Evolutionary conservation across 1,140 invertebrate genomes (phyloP).

Genomic region (Procambarus virginalis): DNA sequence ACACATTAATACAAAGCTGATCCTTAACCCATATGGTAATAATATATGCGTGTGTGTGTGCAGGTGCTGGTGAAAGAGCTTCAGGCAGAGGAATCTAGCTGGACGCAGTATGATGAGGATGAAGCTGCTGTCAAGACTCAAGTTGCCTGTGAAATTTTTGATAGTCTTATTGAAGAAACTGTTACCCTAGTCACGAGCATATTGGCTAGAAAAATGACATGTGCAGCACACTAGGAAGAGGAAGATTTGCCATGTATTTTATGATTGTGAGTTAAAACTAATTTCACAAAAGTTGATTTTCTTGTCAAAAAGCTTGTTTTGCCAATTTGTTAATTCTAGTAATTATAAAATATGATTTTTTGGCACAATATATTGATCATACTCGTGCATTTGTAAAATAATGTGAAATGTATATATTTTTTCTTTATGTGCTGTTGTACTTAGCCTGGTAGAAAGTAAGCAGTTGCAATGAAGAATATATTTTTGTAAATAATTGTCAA

Average conservation of each 20-base stretch:
- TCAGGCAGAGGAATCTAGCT: slow-evolving; percentile 82
- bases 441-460: background rate
- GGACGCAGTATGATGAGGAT: slow-evolving; percentile 83
- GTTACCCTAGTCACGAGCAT: slow-evolving; percentile 29
- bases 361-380: background rate
- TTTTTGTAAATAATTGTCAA: background rate
- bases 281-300: background rate
- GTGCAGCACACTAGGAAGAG: background rate
- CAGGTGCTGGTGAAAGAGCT: slow-evolving; percentile 80
- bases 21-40: too few species aligned
- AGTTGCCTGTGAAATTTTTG: slow-evolving; percentile 80
- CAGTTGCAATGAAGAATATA: background rate
- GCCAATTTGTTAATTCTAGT: background rate
- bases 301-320: background rate
- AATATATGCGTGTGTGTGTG: too few species aligned
- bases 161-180: slow-evolving; percentile 80
- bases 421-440: background rate
- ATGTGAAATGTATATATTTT: background rate
- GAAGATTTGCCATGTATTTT: background rate
- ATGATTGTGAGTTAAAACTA: background rate
- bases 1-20: too few species aligned
- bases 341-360: background rate
- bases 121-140: slow-evolving; percentile 82
- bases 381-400: background rate
- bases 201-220: slow-evolving; percentile 41